Evolutionary conservation across 2,888 invertebrate species (phyloP), one percentile per base, ranked within the genome.

Genomic region (Antheraea yamamai): DNA sequence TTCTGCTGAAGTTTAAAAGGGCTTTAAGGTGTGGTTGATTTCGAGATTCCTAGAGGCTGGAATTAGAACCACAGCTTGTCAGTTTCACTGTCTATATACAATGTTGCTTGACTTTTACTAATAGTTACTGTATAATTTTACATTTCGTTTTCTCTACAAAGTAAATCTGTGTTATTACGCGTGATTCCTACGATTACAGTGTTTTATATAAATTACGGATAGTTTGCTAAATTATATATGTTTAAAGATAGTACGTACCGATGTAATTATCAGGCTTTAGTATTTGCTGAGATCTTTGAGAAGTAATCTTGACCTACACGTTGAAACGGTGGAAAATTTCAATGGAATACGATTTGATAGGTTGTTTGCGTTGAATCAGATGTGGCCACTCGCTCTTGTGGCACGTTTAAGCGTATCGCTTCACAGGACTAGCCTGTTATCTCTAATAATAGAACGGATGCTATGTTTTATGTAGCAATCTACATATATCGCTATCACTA

Each of bases 101-200:
- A 66, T 66, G 64, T 66, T 66, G 64, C 64, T 66, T 30, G 64
- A 30, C 64, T 66, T 66, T 66, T 66, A 66, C 64, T 66, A 30
- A 66, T 66, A 47, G 47, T 47, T 47, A 66, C 16, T 16, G 64
- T 30, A 66, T 66, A 30, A 30, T 66, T 66, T 66, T 66, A 66
- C 64, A 30, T 66, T 66, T 30, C 26, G 64, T 30, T 66, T 66
- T 66, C 64, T 30, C 30, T 66, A 66, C 30, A 66, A 30, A 66
- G 64, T 66, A 66, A 66, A 30, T 66, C 26, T 30, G 16, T 30
- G 64, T 30, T 30, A 66, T 66, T 66, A 64, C 64, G 16, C 1
- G 6, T 16, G 26, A 26, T 66, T 66, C 30, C 64, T 26, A 64
- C 23, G 26, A 26, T 64, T 64, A 64, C 26, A 26, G 64, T 64